A percentile compares a stretch with the other conserved stretches of the same genome.
These are phyloP conservation scores for Griposia aprilina DNA, from an alignment of 2,888 invertebrate species.

Conservation along the genomic window DNA sequence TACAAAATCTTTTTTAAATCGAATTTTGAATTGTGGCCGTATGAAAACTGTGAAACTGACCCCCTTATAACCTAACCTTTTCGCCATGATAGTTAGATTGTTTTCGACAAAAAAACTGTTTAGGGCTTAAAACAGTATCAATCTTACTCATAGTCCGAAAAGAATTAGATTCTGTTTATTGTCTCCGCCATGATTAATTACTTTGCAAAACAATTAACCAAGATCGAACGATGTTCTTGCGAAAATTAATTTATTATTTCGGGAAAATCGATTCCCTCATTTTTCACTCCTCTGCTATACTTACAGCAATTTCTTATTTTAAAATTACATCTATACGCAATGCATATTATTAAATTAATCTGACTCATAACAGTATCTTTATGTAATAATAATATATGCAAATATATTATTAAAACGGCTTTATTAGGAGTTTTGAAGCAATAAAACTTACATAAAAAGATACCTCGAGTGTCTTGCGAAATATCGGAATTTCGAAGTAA, in stretches of 20 bases:
- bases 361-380: constrained; percentile 14
- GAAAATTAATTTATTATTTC: constrained; percentile 12
- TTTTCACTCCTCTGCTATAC: neutral
- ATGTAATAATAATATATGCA: constrained; percentile 41
- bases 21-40: neutral
- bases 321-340: neutral
- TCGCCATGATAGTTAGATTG: neutral
- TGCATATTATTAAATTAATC: constrained; percentile 14
- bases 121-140: constrained; percentile 15
- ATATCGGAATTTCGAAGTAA: constrained; percentile 10
- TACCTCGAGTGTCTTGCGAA: constrained; percentile 16
- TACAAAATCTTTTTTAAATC: neutral
- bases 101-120: neutral
- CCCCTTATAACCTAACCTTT: neutral
- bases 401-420: constrained; percentile 41
- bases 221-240: neutral
- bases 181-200: constrained; percentile 33
- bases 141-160: constrained; percentile 27
- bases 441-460: constrained; percentile 39
- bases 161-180: constrained; percentile 22
- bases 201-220: constrained; percentile 19
- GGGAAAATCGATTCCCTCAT: neutral
- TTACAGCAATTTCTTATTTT: neutral
- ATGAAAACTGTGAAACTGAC: neutral
- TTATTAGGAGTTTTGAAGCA: constrained; percentile 30